Base-by-base conservation (phyloP, 2,797 vertebrate genomes). In the Onychomys torridus region DNA sequence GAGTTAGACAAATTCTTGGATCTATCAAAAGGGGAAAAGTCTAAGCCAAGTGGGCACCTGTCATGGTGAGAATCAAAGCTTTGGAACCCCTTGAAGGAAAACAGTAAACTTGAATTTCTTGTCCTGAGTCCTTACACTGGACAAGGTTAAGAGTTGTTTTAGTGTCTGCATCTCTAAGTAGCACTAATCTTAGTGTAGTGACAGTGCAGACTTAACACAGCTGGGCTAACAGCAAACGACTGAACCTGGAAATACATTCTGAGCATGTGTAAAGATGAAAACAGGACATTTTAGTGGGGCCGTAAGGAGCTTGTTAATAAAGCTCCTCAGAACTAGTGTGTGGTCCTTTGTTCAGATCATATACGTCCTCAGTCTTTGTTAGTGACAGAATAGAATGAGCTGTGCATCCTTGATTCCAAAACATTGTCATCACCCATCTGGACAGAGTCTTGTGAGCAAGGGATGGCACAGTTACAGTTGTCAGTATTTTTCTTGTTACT, bases 181-280 rank as follows among this genome's bases (percentile, higher is more conserved):
- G 25, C 84, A 84, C 4, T 93, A 32, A 94, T 93, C 91, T 93
- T 46, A 96, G 92, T 52, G 27, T 91, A 94, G 63, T 93, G 73
- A 37, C 43, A 82, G 0, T 75, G 43, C 43, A 9, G 32, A 52
- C 57, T 90, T 96, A 78, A 37, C 61, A 63, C 65, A 92, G 11
- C 65, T 77, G 65, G 46, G 73, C 92, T 11, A 65, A 69, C 83
- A 79, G 91, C 59, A 92, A 93, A 65, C 86, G 13, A 82, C 85
- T 92, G 90, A 92, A 75, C 89, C 55, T 89, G 75, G 69, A 94
- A 91, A 55, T 86, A 67, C 5, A 63, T 79, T 92, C 57, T 93
- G 88, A 83, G 23, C 90, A 69, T 84, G 34, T 55, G 57, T 94
- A 89, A 88, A 32, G 57, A 23, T 78, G 85, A 86, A 77, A 90